Evolutionary conservation across 2,113 vertebrate genomes (phyloP).

Genomic region (Bubalus kerabau): DNA sequence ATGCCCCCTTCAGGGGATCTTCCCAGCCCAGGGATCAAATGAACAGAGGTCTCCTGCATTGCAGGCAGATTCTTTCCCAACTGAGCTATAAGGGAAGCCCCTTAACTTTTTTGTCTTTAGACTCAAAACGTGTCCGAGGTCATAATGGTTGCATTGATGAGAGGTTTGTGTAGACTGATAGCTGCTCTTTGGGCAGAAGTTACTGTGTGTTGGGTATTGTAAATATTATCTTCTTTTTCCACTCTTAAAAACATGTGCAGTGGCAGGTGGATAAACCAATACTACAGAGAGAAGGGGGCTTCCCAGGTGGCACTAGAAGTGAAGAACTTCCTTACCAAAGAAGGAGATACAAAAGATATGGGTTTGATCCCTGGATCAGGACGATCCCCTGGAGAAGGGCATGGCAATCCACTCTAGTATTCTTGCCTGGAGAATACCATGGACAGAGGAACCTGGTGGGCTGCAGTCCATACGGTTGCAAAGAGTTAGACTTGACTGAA

Average conservation of each 20-base stretch:
- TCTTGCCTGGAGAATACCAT: not conserved
- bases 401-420: not conserved
- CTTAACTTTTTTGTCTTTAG: not conserved
- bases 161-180: not conserved
- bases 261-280: not conserved
- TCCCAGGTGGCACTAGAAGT: not conserved
- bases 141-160: fast-evolving
- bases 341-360: not conserved
- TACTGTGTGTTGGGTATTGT: not conserved
- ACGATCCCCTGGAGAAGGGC: fast-evolving
- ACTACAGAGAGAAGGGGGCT: not conserved
- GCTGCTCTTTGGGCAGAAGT: not conserved
- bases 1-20: not conserved
- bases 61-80: not conserved
- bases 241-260: not conserved
- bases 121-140: not conserved
- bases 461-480: not conserved
- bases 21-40: not conserved
- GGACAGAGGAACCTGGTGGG: not conserved
- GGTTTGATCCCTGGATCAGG: not conserved
- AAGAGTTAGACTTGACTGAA: not conserved
- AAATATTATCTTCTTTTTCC: not conserved
- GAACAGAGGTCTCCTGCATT: not conserved
- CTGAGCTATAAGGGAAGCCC: not conserved
- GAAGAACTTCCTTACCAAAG: not conserved